phyloP scores from a whole-genome alignment of 2,113 vertebrate genomes.

The Piliocolobus tephrosceles region DNA sequence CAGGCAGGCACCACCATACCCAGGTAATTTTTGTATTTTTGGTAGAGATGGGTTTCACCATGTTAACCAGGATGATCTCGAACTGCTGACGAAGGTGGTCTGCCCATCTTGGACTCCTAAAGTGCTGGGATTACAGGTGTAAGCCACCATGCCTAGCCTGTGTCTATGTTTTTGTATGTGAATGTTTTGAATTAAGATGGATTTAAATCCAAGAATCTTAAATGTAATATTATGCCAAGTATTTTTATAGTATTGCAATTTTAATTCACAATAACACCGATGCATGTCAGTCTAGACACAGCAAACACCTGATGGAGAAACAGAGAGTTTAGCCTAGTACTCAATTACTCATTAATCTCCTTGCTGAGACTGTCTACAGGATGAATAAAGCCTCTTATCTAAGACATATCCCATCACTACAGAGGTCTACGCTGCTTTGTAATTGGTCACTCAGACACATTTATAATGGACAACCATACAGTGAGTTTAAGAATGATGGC shows the following conservation, averaged over 20 bases:
- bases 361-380: neutral
- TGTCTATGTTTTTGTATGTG: neutral
- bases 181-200: neutral
- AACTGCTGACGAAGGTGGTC: no score
- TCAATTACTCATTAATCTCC: slow-evolving; percentile 16
- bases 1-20: no score
- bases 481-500: slow-evolving; percentile 21
- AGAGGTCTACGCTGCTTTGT: neutral
- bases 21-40: no score
- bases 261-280: neutral
- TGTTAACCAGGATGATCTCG: no score
- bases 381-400: slow-evolving; percentile 3
- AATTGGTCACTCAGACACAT: slow-evolving; percentile 16
- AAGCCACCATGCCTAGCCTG: accelerated
- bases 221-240: neutral
- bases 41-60: no score
- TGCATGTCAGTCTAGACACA: neutral
- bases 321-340: neutral
- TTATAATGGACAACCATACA: neutral
- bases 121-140: no score
- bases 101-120: no score
- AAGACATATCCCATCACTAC: neutral
- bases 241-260: neutral
- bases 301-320: neutral
- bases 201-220: neutral